phyloP scores from a whole-genome alignment of 2,888 invertebrate species.

The Folsomia candida region DNA sequence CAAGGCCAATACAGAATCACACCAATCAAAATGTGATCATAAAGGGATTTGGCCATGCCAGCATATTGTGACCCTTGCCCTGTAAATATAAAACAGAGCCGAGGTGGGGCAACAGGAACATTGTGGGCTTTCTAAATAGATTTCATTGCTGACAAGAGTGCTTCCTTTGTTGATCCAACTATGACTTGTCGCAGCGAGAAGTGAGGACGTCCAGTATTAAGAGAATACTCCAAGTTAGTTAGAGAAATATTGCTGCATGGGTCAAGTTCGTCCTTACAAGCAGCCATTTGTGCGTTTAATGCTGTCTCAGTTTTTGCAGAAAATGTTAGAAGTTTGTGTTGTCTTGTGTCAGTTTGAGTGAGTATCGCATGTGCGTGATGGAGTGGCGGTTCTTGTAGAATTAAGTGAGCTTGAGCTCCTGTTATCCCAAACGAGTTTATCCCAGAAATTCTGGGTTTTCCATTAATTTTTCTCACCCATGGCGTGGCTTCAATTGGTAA shows the following conservation, averaged over 20 bases:
- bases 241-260: neutral
- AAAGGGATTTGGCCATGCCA: neutral
- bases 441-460: conserved; percentile 9
- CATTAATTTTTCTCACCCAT: conserved; percentile 13
- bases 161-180: neutral
- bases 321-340: neutral
- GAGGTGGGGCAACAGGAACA: neutral
- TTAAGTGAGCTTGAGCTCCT: conserved; percentile 15
- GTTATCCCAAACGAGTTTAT: conserved; percentile 23
- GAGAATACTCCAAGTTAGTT: neutral
- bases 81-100: conserved; percentile 11
- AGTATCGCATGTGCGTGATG: neutral
- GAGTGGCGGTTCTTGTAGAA: conserved; percentile 16
- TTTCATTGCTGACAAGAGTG: neutral
- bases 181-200: neutral
- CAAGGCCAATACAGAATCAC: neutral
- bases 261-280: neutral
- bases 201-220: neutral
- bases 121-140: neutral
- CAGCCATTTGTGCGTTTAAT: neutral
- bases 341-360: neutral
- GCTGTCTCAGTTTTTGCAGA: neutral
- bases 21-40: neutral
- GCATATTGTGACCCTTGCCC: conserved; percentile 7
- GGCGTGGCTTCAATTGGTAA: conserved; percentile 16